phyloP scores from a whole-genome alignment of 2,888 invertebrate species.

The Drosophila melanosoma region DNA sequence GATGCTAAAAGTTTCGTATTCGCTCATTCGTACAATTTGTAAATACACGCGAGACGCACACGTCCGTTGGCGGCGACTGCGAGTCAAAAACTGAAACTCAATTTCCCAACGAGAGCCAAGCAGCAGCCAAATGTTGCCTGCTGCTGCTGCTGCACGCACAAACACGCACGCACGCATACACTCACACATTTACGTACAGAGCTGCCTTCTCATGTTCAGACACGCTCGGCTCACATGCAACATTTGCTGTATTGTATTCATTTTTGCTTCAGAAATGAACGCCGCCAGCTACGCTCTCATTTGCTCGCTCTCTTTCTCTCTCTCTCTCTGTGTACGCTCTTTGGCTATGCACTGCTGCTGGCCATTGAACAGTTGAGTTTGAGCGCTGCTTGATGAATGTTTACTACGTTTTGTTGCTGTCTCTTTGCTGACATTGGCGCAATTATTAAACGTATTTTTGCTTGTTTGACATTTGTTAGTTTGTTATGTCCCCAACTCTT shows the following conservation, averaged over 20 bases:
- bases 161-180: conserved; percentile 12
- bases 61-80: conserved; percentile 68
- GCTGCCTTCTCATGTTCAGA: conserved; percentile 41
- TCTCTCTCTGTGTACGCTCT: conserved; percentile 1
- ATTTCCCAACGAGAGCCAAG: conserved; percentile 47
- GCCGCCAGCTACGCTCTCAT: conserved; percentile 42
- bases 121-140: conserved; percentile 36
- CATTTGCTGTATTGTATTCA: conserved; percentile 42
- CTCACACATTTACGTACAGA: background rate
- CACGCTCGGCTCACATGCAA: conserved; percentile 51
- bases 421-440: conserved; percentile 14
- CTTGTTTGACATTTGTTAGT: background rate
- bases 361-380: conserved; percentile 45
- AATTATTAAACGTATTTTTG: conserved; percentile 19
- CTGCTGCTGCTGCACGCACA: conserved; percentile 30
- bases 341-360: conserved; percentile 22
- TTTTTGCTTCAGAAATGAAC: conserved; percentile 53
- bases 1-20: conserved; percentile 66
- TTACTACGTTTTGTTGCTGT: conserved; percentile 30
- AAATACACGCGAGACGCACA: conserved; percentile 65
- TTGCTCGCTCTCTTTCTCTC: conserved; percentile 8
- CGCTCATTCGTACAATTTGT: conserved; percentile 43
- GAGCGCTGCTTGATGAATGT: conserved; percentile 39
- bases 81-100: conserved; percentile 74
- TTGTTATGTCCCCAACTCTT: background rate